Evolutionary conservation across 2,888 invertebrate genomes (phyloP).

Genomic region (Oligia latruncula): DNA sequence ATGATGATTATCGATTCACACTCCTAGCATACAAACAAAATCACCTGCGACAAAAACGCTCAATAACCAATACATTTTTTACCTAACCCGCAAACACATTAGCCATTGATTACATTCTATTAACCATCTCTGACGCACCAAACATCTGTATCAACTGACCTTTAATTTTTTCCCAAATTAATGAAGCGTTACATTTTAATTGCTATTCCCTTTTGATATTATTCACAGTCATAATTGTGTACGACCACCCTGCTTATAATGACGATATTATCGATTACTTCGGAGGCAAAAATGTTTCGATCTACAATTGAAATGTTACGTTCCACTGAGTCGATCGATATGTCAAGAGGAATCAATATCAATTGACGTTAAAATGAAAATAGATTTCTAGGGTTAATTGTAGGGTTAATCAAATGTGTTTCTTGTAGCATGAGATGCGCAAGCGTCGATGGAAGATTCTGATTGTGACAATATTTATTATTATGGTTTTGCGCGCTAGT

Average conservation of each 20-base stretch:
- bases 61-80: slow-evolving; percentile 40
- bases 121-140: slow-evolving; percentile 33
- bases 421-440: slow-evolving; percentile 41
- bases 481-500: not conserved
- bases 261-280: slow-evolving; percentile 23
- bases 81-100: slow-evolving; percentile 25
- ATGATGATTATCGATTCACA: slow-evolving; percentile 1
- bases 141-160: slow-evolving; percentile 55
- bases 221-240: slow-evolving; percentile 30
- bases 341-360: slow-evolving; percentile 58
- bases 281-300: slow-evolving; percentile 18
- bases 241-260: slow-evolving; percentile 51
- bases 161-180: slow-evolving; percentile 56
- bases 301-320: slow-evolving; percentile 53
- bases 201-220: slow-evolving; percentile 40
- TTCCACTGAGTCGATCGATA: slow-evolving; percentile 31
- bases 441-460: slow-evolving; percentile 49
- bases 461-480: slow-evolving; percentile 25
- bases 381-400: slow-evolving; percentile 58
- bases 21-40: not conserved
- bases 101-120: slow-evolving; percentile 46
- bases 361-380: slow-evolving; percentile 57
- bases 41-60: slow-evolving; percentile 23
- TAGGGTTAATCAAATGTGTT: slow-evolving; percentile 57
- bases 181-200: slow-evolving; percentile 65